Evolutionary conservation across 2,888 invertebrate genomes (phyloP).

Genomic region (Taphrorychus bicolor): DNA sequence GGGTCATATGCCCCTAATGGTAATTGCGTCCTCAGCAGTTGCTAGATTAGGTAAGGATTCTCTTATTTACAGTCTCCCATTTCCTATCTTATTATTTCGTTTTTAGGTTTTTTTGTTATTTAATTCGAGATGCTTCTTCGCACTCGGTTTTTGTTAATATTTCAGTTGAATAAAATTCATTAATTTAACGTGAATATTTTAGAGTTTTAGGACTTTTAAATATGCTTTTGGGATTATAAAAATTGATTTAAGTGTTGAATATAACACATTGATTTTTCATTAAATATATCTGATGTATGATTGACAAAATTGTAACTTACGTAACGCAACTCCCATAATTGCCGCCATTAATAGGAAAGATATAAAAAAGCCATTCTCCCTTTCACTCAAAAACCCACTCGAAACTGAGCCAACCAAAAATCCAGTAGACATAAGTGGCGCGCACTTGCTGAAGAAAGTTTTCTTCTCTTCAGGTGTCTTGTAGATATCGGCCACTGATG

Average conservation of each 20-base stretch:
- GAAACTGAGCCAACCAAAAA: slow-evolving; percentile 40
- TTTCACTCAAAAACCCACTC: slow-evolving; percentile 43
- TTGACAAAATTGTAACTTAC: slow-evolving; percentile 24
- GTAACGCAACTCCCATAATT: slow-evolving; percentile 11
- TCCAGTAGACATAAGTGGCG: slow-evolving; percentile 20
- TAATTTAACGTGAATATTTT: too few relatives aligned
- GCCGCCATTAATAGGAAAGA: slow-evolving; percentile 31
- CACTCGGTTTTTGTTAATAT: too few relatives aligned
- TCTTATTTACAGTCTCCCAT: too few relatives aligned
- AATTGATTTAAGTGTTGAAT: neutral
- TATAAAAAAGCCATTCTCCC: slow-evolving; percentile 33
- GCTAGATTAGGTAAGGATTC: too few relatives aligned
- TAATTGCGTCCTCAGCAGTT: too few relatives aligned
- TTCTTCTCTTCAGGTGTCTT: slow-evolving; percentile 38
- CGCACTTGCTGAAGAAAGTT: slow-evolving; percentile 35
- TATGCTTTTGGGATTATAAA: neutral
- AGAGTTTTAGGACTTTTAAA: neutral
- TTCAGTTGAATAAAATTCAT: too few relatives aligned
- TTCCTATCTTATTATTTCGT: too few relatives aligned
- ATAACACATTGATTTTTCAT: neutral
- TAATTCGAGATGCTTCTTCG: too few relatives aligned
- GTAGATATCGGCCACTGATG: slow-evolving; percentile 30
- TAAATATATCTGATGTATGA: neutral
- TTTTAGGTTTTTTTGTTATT: too few relatives aligned
- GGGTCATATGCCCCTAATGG: too few relatives aligned